Percentiles rank a stretch among this genome's conserved stretches.
Evolutionary conservation across 2,797 vertebrate genomes (phyloP).

Genomic region (Tokudaia tokunoshimensis): DNA sequence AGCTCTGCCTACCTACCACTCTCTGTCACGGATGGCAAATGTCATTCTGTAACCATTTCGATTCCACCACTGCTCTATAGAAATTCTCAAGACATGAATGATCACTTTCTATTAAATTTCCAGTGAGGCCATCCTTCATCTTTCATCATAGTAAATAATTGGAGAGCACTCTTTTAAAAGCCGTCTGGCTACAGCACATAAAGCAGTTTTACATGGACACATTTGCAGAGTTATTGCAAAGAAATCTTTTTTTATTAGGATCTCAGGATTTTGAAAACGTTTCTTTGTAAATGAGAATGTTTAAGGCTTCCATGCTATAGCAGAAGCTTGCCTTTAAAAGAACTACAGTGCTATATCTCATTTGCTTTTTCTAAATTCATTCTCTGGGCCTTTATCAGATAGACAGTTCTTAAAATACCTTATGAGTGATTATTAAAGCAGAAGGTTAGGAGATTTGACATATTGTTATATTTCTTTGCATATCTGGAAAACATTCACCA

Average conservation of each 20-base stretch:
- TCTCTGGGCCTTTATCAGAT: neutral
- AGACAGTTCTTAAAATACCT: constrained; percentile 20
- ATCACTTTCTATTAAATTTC: constrained; percentile 65
- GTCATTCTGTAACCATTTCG: constrained; percentile 49
- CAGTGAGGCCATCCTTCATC: constrained; percentile 70
- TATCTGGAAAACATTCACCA: neutral
- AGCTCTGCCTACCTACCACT: neutral
- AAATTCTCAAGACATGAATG: constrained; percentile 67
- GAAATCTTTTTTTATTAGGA: constrained; percentile 60
- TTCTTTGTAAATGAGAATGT: neutral
- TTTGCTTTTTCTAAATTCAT: constrained; percentile 48
- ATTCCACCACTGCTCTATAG: neutral
- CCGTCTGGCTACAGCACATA: constrained; percentile 40
- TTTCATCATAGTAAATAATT: constrained; percentile 77
- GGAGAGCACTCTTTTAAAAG: constrained; percentile 64
- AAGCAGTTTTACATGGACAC: neutral
- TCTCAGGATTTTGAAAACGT: constrained; percentile 38
- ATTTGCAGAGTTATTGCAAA: constrained; percentile 54
- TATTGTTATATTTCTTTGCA: constrained; percentile 40
- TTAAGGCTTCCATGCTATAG: neutral
- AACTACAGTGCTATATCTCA: constrained; percentile 4
- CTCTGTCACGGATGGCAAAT: constrained; percentile 51
- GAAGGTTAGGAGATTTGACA: neutral
- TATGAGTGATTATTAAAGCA: constrained; percentile 23
- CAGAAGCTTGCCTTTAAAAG: constrained; percentile 48